Percentiles rank a stretch among this genome's conserved stretches.
Conservation (phyloP, 1,140 invertebrate species). For the Ceratitis capitata region DNA sequence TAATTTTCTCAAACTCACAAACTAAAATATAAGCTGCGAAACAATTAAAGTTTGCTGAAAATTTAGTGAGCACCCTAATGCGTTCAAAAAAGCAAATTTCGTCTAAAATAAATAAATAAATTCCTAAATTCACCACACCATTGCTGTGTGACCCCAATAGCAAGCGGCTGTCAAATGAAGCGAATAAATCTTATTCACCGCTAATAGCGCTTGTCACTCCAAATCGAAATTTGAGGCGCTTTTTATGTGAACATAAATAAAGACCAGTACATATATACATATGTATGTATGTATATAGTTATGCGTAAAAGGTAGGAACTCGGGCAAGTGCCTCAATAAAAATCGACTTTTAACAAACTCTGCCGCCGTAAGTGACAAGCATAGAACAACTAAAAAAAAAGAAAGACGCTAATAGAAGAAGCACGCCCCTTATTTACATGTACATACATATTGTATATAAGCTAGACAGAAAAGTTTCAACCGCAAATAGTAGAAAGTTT, state of each 20-base stretch:
- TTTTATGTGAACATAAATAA: background rate
- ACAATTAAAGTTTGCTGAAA: no score
- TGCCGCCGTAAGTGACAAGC: no score
- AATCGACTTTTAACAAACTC: background rate
- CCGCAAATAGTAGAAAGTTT: background rate
- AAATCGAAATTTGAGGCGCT: background rate
- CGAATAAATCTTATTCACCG: background rate
- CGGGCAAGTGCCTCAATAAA: background rate
- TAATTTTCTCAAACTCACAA: no score
- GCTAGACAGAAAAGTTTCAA: no score
- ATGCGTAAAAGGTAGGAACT: background rate
- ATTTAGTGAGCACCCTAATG: no score
- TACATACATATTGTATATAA: no score
- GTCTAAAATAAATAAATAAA: background rate
- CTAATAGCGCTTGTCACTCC: background rate
- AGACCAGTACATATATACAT: background rate
- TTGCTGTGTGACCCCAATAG: background rate
- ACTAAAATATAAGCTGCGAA: no score
- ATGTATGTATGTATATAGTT: background rate
- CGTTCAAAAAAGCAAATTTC: no score
- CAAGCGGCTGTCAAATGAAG: background rate
- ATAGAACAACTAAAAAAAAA: background rate
- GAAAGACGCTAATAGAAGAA: background rate
- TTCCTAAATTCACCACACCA: background rate
- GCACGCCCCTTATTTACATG: background rate